These are phyloP conservation scores for Tyria jacobaeae DNA, from an alignment of 2,888 invertebrate species.

Conservation along the genomic window DNA sequence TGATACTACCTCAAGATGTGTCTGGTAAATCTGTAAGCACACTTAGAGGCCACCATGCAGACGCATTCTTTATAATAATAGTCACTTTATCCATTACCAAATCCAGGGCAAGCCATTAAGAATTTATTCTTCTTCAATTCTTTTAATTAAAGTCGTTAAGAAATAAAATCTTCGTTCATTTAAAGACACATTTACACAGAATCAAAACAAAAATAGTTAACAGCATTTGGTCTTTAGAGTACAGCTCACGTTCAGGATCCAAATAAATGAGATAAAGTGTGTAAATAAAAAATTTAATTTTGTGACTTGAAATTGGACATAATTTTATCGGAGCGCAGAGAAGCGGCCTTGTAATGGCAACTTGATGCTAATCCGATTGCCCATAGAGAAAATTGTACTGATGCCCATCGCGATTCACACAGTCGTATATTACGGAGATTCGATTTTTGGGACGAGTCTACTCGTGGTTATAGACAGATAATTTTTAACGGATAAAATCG, in stretches of 20 bases:
- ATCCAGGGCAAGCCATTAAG: too few species aligned
- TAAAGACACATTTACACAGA: neutral
- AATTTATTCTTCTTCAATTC: too few species aligned
- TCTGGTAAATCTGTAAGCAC: too few species aligned
- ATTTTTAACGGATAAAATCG: conserved; percentile 19
- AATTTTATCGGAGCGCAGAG: conserved; percentile 62
- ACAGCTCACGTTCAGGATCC: conserved; percentile 29
- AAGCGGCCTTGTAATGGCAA: conserved; percentile 68
- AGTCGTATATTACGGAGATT: conserved; percentile 59
- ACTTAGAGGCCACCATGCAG: too few species aligned
- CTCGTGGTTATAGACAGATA: conserved; percentile 18
- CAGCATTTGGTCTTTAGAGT: conserved; percentile 12
- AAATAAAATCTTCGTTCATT: neutral
- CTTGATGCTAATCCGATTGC: conserved; percentile 80
- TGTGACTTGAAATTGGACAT: conserved; percentile 53
- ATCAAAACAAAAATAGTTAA: conserved; percentile 3
- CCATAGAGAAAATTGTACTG: conserved; percentile 74
- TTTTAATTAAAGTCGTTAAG: neutral
- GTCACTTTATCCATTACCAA: too few species aligned
- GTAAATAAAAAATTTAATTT: conserved; percentile 44
- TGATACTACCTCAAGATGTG: too few species aligned
- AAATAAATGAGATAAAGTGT: conserved; percentile 37
- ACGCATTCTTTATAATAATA: too few species aligned
- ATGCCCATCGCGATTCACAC: conserved; percentile 66
- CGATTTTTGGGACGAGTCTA: conserved; percentile 18